Evolutionary conservation across 1,140 invertebrate genomes (phyloP).

Genomic region (Berghia stephanieae): DNA sequence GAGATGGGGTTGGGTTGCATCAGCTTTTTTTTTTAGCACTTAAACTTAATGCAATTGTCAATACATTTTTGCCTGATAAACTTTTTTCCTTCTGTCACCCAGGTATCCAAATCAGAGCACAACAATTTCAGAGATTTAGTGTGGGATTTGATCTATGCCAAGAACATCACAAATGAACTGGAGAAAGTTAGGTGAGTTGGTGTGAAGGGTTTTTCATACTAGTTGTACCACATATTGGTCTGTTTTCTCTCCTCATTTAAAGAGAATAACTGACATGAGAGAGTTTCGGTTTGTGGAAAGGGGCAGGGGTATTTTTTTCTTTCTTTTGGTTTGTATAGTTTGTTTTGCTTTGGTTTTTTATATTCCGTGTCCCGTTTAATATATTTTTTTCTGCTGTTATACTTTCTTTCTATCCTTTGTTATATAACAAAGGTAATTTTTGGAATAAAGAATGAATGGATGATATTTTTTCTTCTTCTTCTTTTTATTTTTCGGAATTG

Average conservation of each 20-base stretch:
- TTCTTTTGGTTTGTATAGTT: neutral
- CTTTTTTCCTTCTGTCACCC: neutral
- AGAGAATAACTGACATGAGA: neutral
- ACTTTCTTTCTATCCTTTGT: too few species aligned
- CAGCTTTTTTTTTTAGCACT: too few species aligned
- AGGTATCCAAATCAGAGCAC: constrained; percentile 66
- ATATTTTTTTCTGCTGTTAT: too few species aligned
- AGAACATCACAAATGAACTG: constrained; percentile 66
- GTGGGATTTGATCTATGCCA: constrained; percentile 67
- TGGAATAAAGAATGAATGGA: too few species aligned
- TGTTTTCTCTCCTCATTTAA: neutral
- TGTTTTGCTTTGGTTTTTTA: too few species aligned
- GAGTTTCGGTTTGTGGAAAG: neutral
- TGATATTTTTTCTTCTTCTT: too few species aligned
- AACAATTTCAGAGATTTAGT: constrained; percentile 64
- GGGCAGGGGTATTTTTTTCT: neutral
- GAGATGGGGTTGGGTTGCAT: too few species aligned
- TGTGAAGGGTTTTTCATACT: neutral
- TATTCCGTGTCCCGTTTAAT: too few species aligned
- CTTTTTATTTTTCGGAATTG: too few species aligned
- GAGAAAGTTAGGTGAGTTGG: constrained; percentile 64
- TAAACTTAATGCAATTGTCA: too few species aligned
- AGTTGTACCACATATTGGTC: neutral
- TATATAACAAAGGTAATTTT: too few species aligned
- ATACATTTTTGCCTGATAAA: too few species aligned